Conservation (phyloP, 2,797 vertebrate genomes). For the Anolis apletophallus region DNA sequence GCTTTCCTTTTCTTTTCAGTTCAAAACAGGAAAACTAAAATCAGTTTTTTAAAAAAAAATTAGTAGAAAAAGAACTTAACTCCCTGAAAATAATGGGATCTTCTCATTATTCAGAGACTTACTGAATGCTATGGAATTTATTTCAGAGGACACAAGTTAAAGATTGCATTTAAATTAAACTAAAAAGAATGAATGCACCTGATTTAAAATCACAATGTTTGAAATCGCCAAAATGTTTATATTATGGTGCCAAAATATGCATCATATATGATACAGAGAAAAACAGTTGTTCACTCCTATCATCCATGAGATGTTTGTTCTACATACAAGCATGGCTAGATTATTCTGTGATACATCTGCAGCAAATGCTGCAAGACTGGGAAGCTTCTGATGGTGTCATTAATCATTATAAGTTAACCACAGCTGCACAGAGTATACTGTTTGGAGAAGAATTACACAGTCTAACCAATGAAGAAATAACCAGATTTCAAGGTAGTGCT, state of each 20-base stretch:
- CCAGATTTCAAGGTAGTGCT: too few species aligned
- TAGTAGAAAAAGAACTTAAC: not conserved
- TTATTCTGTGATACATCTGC: too few species aligned
- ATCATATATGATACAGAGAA: not conserved
- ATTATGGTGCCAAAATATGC: not conserved
- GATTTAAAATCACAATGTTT: not conserved
- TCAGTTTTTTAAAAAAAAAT: not conserved
- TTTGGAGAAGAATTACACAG: too few species aligned
- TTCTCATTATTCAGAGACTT: too few species aligned
- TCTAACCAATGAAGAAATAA: too few species aligned
- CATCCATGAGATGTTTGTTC: not conserved
- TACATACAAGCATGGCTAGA: not conserved
- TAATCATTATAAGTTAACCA: too few species aligned
- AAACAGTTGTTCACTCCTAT: not conserved
- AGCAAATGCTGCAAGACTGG: too few species aligned
- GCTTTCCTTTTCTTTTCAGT: slow-evolving; percentile 18
- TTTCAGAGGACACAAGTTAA: not conserved
- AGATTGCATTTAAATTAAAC: not conserved
- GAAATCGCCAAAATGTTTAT: not conserved
- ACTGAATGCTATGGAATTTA: too few species aligned
- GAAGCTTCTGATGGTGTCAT: too few species aligned
- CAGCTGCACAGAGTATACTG: too few species aligned
- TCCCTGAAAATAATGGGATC: not conserved
- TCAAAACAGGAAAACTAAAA: slow-evolving; percentile 18
- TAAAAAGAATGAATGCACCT: slow-evolving; percentile 2